Conservation (phyloP, 2,797 vertebrate genomes). For the Sebastes itinus region DNA sequence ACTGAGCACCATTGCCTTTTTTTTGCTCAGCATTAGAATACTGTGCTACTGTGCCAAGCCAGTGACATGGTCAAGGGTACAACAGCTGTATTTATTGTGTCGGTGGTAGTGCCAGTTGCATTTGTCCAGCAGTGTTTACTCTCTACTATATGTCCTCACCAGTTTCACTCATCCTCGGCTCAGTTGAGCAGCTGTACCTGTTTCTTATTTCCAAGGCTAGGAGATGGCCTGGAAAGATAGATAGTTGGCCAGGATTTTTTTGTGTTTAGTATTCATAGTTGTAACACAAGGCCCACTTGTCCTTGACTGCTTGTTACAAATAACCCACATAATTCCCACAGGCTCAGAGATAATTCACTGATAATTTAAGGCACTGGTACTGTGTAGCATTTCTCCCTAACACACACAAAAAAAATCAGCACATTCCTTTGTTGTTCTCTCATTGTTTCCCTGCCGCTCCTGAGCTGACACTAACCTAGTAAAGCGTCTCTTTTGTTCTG, state of each 20-base stretch:
- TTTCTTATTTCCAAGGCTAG: slow-evolving; percentile 73
- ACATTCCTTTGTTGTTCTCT: slow-evolving; percentile 79
- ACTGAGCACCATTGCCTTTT: slow-evolving; percentile 32
- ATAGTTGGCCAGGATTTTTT: slow-evolving; percentile 56
- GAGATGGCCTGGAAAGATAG: slow-evolving; percentile 78
- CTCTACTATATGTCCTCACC: slow-evolving; percentile 21
- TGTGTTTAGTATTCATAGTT: slow-evolving; percentile 77
- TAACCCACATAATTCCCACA: slow-evolving; percentile 81
- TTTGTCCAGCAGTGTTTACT: slow-evolving; percentile 54
- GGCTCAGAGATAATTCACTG: slow-evolving; percentile 79
- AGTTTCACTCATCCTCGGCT: slow-evolving; percentile 36
- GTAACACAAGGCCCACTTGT: slow-evolving; percentile 79
- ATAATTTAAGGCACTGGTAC: slow-evolving; percentile 81
- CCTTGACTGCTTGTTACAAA: slow-evolving; percentile 80
- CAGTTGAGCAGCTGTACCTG: slow-evolving; percentile 41
- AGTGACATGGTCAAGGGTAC: slow-evolving; percentile 59
- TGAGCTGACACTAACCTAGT: slow-evolving; percentile 83
- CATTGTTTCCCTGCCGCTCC: slow-evolving; percentile 73
- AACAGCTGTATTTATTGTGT: slow-evolving; percentile 69
- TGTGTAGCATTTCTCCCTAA: slow-evolving; percentile 73
- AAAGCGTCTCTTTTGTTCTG: slow-evolving; percentile 81
- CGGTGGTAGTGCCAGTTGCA: slow-evolving; percentile 58
- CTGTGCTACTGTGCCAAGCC: slow-evolving; percentile 53
- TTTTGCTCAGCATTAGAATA: slow-evolving; percentile 40
- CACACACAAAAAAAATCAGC: slow-evolving; percentile 55